Percentiles rank a stretch among this genome's conserved stretches.
These are phyloP conservation scores for Pterophyllum scalare DNA, from an alignment of 2,113 vertebrate genomes.

Conservation along the genomic window DNA sequence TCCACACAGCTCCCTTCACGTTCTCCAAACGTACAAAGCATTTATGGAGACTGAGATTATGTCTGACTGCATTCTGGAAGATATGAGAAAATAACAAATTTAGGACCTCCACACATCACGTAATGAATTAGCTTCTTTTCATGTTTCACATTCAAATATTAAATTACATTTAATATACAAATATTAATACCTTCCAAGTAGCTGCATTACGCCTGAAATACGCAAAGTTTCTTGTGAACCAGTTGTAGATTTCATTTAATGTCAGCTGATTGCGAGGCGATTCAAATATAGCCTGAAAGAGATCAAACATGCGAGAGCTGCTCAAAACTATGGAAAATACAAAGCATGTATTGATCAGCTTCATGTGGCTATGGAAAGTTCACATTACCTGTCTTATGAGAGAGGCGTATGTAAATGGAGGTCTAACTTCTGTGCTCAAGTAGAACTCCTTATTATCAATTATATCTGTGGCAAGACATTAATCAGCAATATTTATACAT, in stretches of 20 bases:
- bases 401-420: constrained; percentile 97
- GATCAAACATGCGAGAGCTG: constrained; percentile 27
- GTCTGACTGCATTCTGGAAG: constrained; percentile 82
- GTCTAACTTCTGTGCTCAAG: constrained; percentile 96
- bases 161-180: not conserved
- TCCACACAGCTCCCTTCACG: constrained; percentile 87
- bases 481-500: not conserved
- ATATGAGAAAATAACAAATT: not conserved
- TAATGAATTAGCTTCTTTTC: not conserved
- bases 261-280: constrained; percentile 98
- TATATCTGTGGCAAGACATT: constrained; percentile 87
- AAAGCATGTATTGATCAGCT: not conserved
- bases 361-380: fast-evolving
- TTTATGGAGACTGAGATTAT: constrained; percentile 85
- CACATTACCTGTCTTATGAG: constrained; percentile 97
- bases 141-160: not conserved
- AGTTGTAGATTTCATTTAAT: constrained; percentile 99
- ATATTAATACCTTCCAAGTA: constrained; percentile 93
- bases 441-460: constrained; percentile 99
- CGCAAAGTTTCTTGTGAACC: constrained; percentile 98
- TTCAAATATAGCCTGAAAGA: constrained; percentile 93
- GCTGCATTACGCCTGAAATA: constrained; percentile 99
- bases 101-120: not conserved
- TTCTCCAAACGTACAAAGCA: constrained; percentile 84
- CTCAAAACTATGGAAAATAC: not conserved